phyloP scores from a whole-genome alignment of 2,113 vertebrate species.

The Thermophis baileyi region DNA sequence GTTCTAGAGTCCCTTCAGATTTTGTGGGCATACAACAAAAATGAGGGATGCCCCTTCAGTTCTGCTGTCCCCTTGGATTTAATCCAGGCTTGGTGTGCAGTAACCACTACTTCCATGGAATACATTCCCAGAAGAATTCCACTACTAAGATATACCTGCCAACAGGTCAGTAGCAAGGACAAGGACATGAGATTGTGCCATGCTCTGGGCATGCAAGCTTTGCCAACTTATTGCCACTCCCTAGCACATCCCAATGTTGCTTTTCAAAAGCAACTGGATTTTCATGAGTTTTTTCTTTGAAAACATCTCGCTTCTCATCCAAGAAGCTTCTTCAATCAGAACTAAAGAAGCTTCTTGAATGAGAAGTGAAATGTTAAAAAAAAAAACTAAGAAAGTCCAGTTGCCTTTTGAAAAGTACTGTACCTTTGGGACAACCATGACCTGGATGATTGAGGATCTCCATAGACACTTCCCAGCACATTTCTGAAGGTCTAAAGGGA shows the following conservation, averaged over 20 bases:
- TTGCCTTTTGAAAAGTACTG: neutral
- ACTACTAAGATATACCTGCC: neutral
- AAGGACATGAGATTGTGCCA: neutral
- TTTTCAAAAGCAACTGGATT: neutral
- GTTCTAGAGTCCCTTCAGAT: neutral
- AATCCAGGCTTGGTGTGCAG: neutral
- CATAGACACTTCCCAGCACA: neutral
- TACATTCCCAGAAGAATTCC: neutral
- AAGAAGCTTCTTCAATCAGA: neutral
- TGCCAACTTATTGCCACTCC: neutral
- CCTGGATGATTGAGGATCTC: neutral
- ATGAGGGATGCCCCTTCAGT: neutral
- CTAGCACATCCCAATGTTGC: neutral
- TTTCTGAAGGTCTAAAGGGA: neutral
- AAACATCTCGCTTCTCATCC: too few relatives aligned
- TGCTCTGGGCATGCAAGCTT: neutral
- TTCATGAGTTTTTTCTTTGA: neutral
- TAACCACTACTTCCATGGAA: neutral
- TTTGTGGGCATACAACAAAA: neutral
- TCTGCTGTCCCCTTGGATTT: neutral
- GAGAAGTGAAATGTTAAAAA: too few relatives aligned
- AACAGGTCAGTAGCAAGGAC: neutral
- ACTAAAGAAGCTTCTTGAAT: neutral
- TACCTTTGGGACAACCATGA: too few relatives aligned
- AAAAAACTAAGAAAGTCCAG: neutral